Base-by-base conservation (phyloP, 2,113 vertebrate species). In the Salvelinus fontinalis region DNA sequence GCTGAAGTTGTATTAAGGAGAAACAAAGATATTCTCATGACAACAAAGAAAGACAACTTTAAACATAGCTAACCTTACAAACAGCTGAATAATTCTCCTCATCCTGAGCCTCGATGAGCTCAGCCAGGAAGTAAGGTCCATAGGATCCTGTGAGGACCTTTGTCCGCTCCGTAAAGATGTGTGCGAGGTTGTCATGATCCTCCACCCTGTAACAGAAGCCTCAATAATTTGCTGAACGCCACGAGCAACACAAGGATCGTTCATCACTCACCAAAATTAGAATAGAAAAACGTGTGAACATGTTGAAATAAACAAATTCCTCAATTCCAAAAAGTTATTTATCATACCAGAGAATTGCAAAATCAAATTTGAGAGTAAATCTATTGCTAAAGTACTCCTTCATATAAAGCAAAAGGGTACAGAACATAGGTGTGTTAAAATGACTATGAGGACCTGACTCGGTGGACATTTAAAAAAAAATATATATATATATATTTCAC, bases 101-200 rank as follows among this genome's bases (percentile, higher is more conserved):
- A 3, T 93, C 90, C 76, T 95, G 93, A 3, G 74, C 66, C 71
- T 95, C 92, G 16, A 99, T 90, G 27, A 97, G 82, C 51, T 97
- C 93, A 27, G 89, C 83, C 83, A 97, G 88, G 71, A 92, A 90
- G 91, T 91, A 94, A 0, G 95, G 91, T 0, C 86, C 91, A 0
- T 92, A 90, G 0, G 31, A 85, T 71, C 83, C 73, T 26, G 83
- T 90, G 80, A 93, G 82, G 11, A 82, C 68, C 24, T 84, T 87
- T n/a, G 79, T 91, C 54, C 95, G 90, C 71, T 60, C 84, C 3
- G 85, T 68, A 83, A 95, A 93, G 26, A 98, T 80, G 14, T 80
- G 76, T 82, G 91, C 81, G 69, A 99, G 89, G 81, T 96, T 94
- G 11, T 96, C 94, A 2, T 94, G 91, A 82, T 99, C 98, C 85